Base-by-base conservation (phyloP, 2,888 invertebrate genomes). In the Drosophila tripunctata region DNA sequence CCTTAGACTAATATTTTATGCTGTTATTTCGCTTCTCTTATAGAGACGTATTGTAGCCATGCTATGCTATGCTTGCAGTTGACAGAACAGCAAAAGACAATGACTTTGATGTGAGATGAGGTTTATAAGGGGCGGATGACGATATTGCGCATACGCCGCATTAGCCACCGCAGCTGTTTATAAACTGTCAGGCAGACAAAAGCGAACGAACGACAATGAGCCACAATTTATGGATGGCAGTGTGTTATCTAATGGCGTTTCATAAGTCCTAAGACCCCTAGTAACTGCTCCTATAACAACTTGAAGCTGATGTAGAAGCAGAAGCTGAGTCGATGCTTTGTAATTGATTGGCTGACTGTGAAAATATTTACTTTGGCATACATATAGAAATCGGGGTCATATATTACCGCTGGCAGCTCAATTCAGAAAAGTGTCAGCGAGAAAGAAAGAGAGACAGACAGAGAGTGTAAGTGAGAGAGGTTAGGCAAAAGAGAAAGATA, bases 191-290 rank as follows among this genome's bases (percentile, higher is more conserved):
- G 31, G 7, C 31, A 33, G 35, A 69, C 57, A 65, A 55, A 55
- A 57, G 24, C 41, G 24, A 22, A 43, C 61, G 14, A 45, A 27
- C 63, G 27, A 55, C 38, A 65, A 67, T 12, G 55, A 64, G 24
- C 64, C 41, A 76, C 78, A 81, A 81, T 78, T 81, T 81, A 80
- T 80, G 81, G 77, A 63, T 77, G 60, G 12, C 63, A 60, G 45
- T 43, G 60, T 56, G 64, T 80, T 80, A 80, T 80, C 79, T 77
- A 79, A 79, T 55, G 60, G 60, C 71, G 56, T 68, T 67, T 62
- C 51, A 47, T 66, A 62, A 63, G 15, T 5, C n/a, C 31, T 10
- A 27, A 27, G 69, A 48, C 15, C 14, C 54, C 17, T 7, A 57
- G 22, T 36, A 24, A 27, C 31, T 3, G 22, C 48, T 54, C 5